These are phyloP conservation scores for Drosophila aff. DNA, from an alignment of 1,140 invertebrate species.

Conservation along the genomic window DNA sequence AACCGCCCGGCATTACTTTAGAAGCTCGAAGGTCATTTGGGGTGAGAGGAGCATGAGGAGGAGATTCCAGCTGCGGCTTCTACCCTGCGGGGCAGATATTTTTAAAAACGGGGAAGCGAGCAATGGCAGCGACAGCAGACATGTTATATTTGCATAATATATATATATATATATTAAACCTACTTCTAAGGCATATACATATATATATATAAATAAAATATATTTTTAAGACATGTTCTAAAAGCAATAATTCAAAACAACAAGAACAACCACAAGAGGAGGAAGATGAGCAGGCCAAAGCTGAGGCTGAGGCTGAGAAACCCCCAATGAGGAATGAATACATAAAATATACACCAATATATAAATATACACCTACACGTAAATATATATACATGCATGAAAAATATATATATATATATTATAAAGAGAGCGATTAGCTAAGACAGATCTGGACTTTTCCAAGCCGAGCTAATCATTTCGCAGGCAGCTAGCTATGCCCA, in stretches of 20 bases:
- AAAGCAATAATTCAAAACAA: conserved; percentile 82
- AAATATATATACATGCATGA: conserved; percentile 56
- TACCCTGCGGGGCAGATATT: conserved; percentile 45
- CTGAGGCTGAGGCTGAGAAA: conserved; percentile 25
- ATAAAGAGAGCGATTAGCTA: conserved; percentile 42
- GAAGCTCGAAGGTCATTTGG: conserved; percentile 26
- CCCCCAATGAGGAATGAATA: conserved; percentile 61
- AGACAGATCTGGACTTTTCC: conserved; percentile 29
- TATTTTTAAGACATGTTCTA: conserved; percentile 83
- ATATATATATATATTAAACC: conserved; percentile 57
- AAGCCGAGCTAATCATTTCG: conserved; percentile 38
- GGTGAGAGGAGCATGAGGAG: neutral
- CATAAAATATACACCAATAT: conserved; percentile 83
- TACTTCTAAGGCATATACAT: conserved; percentile 62
- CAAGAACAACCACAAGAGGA: conserved; percentile 46
- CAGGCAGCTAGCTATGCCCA: conserved; percentile 33
- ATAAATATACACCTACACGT: conserved; percentile 73
- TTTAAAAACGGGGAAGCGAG: conserved; percentile 30
- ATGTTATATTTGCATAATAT: conserved; percentile 79
- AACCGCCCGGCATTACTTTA: conserved; percentile 28
- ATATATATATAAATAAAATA: conserved; percentile 76
- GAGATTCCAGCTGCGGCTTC: conserved; percentile 60
- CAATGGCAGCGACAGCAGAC: conserved; percentile 34
- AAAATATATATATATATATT: conserved; percentile 42
- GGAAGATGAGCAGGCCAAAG: conserved; percentile 12